Evolutionary conservation across 2,888 invertebrate genomes (phyloP).

Genomic region (Habrosyne pyritoides): DNA sequence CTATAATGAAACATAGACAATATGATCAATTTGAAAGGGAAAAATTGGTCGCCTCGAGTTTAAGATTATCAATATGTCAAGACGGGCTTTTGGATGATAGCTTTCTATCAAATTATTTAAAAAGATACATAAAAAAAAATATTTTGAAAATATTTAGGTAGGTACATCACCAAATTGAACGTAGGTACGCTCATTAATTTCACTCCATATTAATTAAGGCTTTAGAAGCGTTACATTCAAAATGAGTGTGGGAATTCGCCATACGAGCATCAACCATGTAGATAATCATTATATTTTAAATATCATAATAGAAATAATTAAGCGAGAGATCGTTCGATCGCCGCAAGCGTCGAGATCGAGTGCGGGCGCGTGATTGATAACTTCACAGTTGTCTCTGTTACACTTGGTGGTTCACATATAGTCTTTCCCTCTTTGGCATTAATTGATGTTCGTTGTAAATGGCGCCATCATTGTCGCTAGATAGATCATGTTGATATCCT

Average conservation of each 20-base stretch:
- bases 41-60: not conserved
- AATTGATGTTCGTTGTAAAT: constrained; percentile 76
- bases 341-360: constrained; percentile 72
- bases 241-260: constrained; percentile 73
- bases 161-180: not conserved
- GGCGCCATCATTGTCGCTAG: constrained; percentile 76
- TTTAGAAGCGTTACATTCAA: constrained; percentile 46
- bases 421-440: constrained; percentile 61
- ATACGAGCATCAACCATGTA: constrained; percentile 52
- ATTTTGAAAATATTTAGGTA: not conserved
- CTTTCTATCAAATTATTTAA: not conserved
- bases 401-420: constrained; percentile 25
- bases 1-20: constrained; percentile 48
- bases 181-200: constrained; percentile 15
- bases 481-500: constrained; percentile 70
- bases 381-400: constrained; percentile 54
- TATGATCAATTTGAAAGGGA: constrained; percentile 7
- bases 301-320: constrained; percentile 84
- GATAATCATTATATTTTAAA: constrained; percentile 77
- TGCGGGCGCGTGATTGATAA: constrained; percentile 81
- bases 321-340: constrained; percentile 72
- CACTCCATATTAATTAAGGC: constrained; percentile 50
- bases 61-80: not conserved
- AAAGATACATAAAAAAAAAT: not conserved
- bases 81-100: not conserved